Percentiles rank a stretch among this genome's conserved stretches.
phyloP scores from a whole-genome alignment of 2,797 vertebrate genomes.

The Pachyuromys duprasi region DNA sequence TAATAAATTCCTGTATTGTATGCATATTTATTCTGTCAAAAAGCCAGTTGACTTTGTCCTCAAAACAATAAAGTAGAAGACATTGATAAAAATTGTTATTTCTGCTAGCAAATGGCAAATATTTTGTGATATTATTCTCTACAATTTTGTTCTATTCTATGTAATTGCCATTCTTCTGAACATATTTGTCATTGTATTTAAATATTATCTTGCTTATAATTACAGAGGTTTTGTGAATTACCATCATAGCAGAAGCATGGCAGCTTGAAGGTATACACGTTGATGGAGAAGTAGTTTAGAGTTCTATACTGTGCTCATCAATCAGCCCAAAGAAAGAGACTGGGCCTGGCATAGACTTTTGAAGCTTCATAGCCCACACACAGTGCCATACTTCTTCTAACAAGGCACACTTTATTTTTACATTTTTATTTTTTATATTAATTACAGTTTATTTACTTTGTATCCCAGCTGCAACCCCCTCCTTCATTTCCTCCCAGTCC shows the following conservation, averaged over 20 bases:
- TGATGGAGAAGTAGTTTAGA: neutral
- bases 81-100: neutral
- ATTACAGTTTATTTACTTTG: too few species aligned
- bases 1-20: constrained; percentile 57
- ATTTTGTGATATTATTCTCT: constrained; percentile 11
- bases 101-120: constrained; percentile 11
- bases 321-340: neutral
- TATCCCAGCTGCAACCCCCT: too few species aligned
- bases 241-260: neutral
- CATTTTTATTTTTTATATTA: too few species aligned
- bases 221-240: neutral
- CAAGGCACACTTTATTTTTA: neutral
- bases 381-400: neutral
- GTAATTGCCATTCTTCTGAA: neutral
- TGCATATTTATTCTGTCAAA: constrained; percentile 40
- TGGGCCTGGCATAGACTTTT: too few species aligned
- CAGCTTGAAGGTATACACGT: neutral
- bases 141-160: constrained; percentile 37
- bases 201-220: neutral
- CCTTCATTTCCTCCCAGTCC: too few species aligned
- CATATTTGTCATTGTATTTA: neutral
- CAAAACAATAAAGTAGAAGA: constrained; percentile 5
- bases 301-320: neutral
- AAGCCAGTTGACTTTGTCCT: neutral
- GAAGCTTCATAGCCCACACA: neutral